A percentile compares a stretch with the other conserved stretches of the same genome.
These are phyloP conservation scores for Phrynocephalus vlangalii DNA, from an alignment of 2,797 vertebrate genomes.

Conservation along the genomic window DNA sequence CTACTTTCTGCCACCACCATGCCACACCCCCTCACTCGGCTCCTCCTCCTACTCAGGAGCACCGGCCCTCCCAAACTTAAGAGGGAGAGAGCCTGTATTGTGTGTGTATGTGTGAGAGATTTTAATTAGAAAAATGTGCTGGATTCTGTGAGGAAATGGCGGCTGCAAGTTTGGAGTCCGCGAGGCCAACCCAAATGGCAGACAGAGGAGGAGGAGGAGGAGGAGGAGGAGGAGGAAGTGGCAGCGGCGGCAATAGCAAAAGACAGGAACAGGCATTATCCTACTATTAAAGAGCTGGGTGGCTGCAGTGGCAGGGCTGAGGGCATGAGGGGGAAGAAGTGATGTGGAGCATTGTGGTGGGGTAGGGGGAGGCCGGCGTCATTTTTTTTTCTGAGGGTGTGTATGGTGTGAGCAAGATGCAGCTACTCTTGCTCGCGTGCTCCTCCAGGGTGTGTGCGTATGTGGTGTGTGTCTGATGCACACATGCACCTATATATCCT, in stretches of 20 bases:
- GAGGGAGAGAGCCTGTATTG: slow-evolving; percentile 47
- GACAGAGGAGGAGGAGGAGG: not conserved
- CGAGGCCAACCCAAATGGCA: slow-evolving; percentile 60
- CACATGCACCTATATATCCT: slow-evolving; percentile 10
- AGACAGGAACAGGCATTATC: too few species aligned
- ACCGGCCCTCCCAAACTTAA: slow-evolving; percentile 67
- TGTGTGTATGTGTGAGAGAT: slow-evolving; percentile 57
- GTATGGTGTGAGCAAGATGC: not conserved
- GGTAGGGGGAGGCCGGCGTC: not conserved
- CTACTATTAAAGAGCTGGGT: too few species aligned
- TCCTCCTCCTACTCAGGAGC: too few species aligned
- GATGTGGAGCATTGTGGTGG: too few species aligned
- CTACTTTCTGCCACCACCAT: too few species aligned
- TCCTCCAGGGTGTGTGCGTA: not conserved
- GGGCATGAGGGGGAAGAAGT: too few species aligned
- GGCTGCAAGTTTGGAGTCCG: slow-evolving; percentile 65
- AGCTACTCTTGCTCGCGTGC: not conserved
- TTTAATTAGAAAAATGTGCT: slow-evolving; percentile 40
- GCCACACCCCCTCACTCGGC: slow-evolving; percentile 30
- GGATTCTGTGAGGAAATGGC: slow-evolving; percentile 36
- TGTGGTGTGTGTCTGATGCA: not conserved
- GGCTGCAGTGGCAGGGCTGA: not conserved
- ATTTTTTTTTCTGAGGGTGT: slow-evolving; percentile 7
- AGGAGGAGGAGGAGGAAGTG: not conserved
- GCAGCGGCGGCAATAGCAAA: not conserved